Percentiles rank a stretch among this genome's conserved stretches.
phyloP scores from a whole-genome alignment of 1,140 invertebrate genomes.

The Choristoneura fumiferana region DNA sequence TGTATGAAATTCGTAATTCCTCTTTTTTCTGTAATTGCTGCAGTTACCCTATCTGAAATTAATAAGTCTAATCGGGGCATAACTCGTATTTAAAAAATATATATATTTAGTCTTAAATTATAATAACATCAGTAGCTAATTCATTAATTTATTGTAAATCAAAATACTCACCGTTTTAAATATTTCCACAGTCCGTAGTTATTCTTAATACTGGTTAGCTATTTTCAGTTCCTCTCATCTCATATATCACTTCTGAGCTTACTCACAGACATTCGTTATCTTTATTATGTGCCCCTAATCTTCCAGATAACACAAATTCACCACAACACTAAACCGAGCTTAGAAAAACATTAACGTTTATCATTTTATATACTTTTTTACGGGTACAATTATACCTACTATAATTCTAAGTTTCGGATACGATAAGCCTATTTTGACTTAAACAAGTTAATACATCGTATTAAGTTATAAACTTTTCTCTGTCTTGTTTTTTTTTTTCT shows the following conservation, averaged over 20 bases:
- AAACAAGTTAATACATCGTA: neutral
- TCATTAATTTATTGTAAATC: no score
- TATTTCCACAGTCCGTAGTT: constrained; percentile 26
- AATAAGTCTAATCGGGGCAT: no score
- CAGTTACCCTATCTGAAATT: no score
- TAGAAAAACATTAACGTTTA: constrained; percentile 3
- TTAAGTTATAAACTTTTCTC: neutral
- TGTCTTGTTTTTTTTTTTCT: no score
- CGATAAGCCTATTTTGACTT: neutral
- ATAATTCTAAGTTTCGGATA: no score
- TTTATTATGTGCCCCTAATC: constrained; percentile 42
- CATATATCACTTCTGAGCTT: constrained; percentile 55
- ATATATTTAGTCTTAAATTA: no score
- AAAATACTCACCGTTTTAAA: constrained; percentile 10
- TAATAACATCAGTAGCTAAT: no score
- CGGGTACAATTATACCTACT: no score
- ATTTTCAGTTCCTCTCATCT: constrained; percentile 54
- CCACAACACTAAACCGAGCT: neutral
- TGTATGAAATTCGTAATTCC: no score
- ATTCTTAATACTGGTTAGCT: constrained; percentile 34
- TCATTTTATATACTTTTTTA: no score
- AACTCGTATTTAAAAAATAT: no score
- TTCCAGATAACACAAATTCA: constrained; percentile 20
- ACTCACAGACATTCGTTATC: constrained; percentile 56
- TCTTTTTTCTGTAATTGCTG: no score